A percentile compares a stretch with the other conserved stretches of the same genome.
Evolutionary conservation across 1,140 invertebrate genomes (phyloP).

Genomic region (Dysdera silvatica): DNA sequence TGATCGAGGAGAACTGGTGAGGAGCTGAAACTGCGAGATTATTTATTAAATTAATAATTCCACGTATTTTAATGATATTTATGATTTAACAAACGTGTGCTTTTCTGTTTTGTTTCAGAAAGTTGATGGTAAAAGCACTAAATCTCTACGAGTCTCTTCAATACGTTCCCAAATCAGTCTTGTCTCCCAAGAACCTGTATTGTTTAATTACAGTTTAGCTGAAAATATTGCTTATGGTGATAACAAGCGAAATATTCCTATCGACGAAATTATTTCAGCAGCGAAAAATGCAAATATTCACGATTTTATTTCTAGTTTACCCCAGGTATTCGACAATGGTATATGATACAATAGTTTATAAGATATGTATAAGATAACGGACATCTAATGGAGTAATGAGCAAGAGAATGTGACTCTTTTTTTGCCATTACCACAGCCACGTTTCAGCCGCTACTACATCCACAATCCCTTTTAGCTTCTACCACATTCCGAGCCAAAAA

Average conservation of each 20-base stretch:
- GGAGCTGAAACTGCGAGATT: background rate
- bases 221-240: conserved; percentile 51
- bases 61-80: background rate
- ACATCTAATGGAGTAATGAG: no score
- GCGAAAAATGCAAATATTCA: conserved; percentile 66
- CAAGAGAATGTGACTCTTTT: no score
- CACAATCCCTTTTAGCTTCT: no score
- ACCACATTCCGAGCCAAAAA: no score
- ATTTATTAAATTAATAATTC: background rate
- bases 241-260: conserved; percentile 34
- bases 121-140: conserved; percentile 59
- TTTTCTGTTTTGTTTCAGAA: conserved; percentile 30
- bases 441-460: no score
- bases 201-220: conserved; percentile 49
- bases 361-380: no score
- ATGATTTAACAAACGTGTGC: no score
- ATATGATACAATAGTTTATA: background rate
- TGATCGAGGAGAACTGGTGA: conserved; percentile 40
- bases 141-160: conserved; percentile 57
- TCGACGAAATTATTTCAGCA: conserved; percentile 49
- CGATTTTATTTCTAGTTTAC: conserved; percentile 58
- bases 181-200: conserved; percentile 56
- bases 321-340: conserved; percentile 47
- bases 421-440: no score
- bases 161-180: conserved; percentile 46